Evolutionary conservation across 1,140 invertebrate species (phyloP), one percentile per base, ranked within the genome.

Genomic region (Manduca sexta): DNA sequence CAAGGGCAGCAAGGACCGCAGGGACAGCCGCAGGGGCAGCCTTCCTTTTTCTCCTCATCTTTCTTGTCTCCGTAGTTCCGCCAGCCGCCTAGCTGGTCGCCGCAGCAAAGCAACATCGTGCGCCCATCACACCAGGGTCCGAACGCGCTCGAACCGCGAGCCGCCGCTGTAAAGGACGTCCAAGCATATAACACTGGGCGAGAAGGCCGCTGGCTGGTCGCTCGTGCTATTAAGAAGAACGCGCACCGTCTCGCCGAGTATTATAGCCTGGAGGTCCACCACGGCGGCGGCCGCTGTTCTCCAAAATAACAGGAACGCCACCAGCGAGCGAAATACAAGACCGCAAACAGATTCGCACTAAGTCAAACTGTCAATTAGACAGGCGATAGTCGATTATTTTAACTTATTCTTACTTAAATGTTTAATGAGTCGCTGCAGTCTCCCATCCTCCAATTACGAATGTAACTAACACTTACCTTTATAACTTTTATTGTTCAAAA

Each of bases 181-280:
- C 75, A 69, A 58, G 54, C 60, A 56, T 77, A 69, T 74, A 77
- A 81, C 76, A 81, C 77, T 74, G 58, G 66, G 52, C 53, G 26
- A 53, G 44, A 15, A 45, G 41, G 48, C 51, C 55, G 34, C 44
- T 45, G 51, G 64, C 62, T 61, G 61, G 69, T 61, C 56, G 54
- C 49, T 56, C 37, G 60, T 78, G 74, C 63, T 83, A 77, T 69
- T 73, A 55, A 52, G 74, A 72, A 69, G 72, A 79, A 76, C 74
- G 66, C 44, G 47, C 45, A 56, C 35, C 13, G 38, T 43, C 46
- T 61, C 56, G 56, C 41, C 60, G 66, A 80, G 74, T 78, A 76
- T 76, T 78, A 79, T 72, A 78, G 69, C 60, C 45, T 76, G 79
- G 74, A 72, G 46, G 69, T 75, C 69, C 69, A 64, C 21, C 21